Base-by-base conservation (phyloP, 2,797 vertebrate species). In the Melanogrammus aeglefinus region DNA sequence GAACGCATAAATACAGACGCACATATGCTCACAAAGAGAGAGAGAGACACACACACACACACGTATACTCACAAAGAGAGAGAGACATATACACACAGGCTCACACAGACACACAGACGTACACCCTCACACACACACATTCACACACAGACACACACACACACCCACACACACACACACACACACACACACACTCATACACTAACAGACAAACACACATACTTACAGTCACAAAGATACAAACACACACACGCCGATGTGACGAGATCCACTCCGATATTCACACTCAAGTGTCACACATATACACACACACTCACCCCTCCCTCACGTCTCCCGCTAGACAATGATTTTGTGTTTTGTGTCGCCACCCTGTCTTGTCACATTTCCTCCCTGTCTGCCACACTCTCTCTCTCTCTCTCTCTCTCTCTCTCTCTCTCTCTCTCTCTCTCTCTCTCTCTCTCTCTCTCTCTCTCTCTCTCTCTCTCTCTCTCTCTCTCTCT, bases 321-420 rank as follows among this genome's bases (percentile, higher is more conserved):
- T 24, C 29, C 39, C 73, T 12, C 36, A 36, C 51, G 80, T 77
- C 80, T 31, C 84, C 80, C 86, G 84, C 81, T 78, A 92, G 92
- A 94, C 92, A 91, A 83, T 89, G 91, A 92, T 92, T 93, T 91
- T 93, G 91, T 93, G 93, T 94, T 94, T 90, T 88, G 89, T 94
- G 92, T 93, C 91, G 90, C 93, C 92, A 92, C 90, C 88, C 90
- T 93, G 92, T 94, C 94, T 94, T 94, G 94, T 95, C 93, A 94
- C 94, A 94, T 94, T 94, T 93, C 92, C 91, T 91, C 91, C 91
- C 92, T 90, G 93, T 94, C 93, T 94, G 93, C 91, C 91, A 90
- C 85, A 81, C 88, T 82, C 86, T 93, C 41, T 73, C 75, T 74
- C 33, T 51, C 9, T 70, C 66, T n/a, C 9, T 70, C 18, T n/a